phyloP scores from a whole-genome alignment of 2,797 vertebrate species.

The Rhadinocentrus ornatus region DNA sequence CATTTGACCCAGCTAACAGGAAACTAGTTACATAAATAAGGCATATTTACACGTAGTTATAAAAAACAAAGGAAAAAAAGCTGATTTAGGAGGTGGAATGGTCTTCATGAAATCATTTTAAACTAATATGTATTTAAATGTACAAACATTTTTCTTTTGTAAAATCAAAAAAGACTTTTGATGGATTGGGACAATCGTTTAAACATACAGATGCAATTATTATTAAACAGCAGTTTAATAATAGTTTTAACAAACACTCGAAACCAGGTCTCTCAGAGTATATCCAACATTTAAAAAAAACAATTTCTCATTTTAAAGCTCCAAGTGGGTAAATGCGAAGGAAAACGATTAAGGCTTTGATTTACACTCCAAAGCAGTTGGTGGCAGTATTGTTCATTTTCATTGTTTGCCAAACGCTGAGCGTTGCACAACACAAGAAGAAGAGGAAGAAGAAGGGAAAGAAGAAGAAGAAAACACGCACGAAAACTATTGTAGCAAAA shows the following conservation, averaged over 20 bases:
- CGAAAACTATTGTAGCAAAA: not conserved
- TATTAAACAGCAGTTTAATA: not conserved
- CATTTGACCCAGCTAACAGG: not conserved
- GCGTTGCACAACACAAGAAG: not conserved
- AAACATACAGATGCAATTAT: not conserved
- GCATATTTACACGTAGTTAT: too few relatives aligned
- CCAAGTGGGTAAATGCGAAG: not conserved
- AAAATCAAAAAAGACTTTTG: not conserved
- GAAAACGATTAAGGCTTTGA: not conserved
- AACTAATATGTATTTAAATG: not conserved
- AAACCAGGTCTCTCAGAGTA: not conserved
- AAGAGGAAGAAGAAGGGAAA: not conserved
- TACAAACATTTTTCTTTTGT: too few relatives aligned
- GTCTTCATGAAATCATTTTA: not conserved
- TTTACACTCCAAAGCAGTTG: slow-evolving; percentile 7
- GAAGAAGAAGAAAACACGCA: not conserved
- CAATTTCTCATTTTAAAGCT: not conserved
- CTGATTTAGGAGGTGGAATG: not conserved
- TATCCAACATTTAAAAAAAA: not conserved
- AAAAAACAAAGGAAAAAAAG: not conserved
- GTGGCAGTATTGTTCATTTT: slow-evolving; percentile 16
- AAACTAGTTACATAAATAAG: not conserved
- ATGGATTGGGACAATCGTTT: not conserved
- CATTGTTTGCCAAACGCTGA: not conserved
- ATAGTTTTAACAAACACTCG: not conserved